Conservation (phyloP, 2,888 invertebrate genomes). For the Sarcophaga carnaria region DNA sequence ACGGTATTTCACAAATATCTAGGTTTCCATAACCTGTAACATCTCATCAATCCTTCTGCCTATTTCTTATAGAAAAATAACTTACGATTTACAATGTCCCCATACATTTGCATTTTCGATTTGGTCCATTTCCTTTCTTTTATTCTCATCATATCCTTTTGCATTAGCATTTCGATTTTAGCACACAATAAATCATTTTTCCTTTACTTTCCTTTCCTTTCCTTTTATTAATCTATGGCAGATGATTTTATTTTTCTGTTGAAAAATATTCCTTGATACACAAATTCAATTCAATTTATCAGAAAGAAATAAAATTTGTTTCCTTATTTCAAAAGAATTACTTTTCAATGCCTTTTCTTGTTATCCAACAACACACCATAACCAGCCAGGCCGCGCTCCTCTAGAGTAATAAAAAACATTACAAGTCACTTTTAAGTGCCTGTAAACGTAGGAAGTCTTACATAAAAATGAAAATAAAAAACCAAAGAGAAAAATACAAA, state of each 20-base stretch:
- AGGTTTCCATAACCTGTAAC: too few species aligned
- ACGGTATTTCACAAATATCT: too few species aligned
- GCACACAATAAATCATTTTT: not conserved
- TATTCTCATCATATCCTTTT: not conserved
- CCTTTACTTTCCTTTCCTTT: too few species aligned
- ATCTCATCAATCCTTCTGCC: too few species aligned
- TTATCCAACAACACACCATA: not conserved
- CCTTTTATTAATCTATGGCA: not conserved
- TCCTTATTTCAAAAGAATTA: not conserved
- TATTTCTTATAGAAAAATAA: too few species aligned
- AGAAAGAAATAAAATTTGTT: not conserved
- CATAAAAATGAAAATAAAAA: slow-evolving; percentile 9
- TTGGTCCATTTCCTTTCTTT: not conserved
- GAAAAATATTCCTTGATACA: not conserved
- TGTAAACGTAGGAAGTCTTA: slow-evolving; percentile 1
- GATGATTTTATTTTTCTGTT: not conserved
- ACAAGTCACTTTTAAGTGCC: slow-evolving; percentile 24
- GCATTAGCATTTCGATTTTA: not conserved
- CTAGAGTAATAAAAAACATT: slow-evolving; percentile 6
- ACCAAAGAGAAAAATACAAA: too few species aligned
- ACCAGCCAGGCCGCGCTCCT: not conserved
- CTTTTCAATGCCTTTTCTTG: too few species aligned
- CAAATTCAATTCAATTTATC: not conserved
- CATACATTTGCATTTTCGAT: not conserved
- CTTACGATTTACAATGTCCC: too few species aligned